Evolutionary conservation across 2,113 vertebrate genomes (phyloP).

Genomic region (Protobothrops flavoviridis): DNA sequence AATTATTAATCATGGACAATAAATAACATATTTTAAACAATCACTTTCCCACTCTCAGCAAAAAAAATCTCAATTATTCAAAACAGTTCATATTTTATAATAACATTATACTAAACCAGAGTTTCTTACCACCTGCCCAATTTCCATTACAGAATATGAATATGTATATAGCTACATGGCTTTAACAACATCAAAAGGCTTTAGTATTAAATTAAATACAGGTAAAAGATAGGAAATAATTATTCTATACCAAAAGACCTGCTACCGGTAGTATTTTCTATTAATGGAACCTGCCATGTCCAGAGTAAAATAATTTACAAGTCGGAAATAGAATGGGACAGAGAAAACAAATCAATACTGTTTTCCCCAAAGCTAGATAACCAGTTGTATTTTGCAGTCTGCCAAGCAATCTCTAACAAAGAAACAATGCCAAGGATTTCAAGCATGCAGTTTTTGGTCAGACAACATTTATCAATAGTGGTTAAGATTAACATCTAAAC

Average conservation of each 20-base stretch:
- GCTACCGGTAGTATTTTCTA: conserved; percentile 43
- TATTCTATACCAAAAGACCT: conserved; percentile 42
- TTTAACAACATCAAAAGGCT: conserved; percentile 58
- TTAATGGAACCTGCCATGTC: conserved; percentile 59
- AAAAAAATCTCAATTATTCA: conserved; percentile 30
- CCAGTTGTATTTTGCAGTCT: not conserved
- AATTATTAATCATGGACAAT: conserved; percentile 63
- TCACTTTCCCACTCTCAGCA: conserved; percentile 42
- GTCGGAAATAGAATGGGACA: conserved; percentile 22
- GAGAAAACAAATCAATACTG: not conserved
- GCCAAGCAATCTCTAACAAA: not conserved
- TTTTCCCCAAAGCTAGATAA: not conserved
- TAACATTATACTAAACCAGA: conserved; percentile 66
- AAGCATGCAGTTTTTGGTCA: conserved; percentile 31
- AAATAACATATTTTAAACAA: conserved; percentile 45
- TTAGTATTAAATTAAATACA: conserved; percentile 54
- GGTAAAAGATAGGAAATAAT: conserved; percentile 56
- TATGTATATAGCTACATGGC: conserved; percentile 61
- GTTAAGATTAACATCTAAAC: not conserved
- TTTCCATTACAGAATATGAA: conserved; percentile 66
- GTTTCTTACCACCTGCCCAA: conserved; percentile 68
- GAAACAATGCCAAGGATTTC: not conserved
- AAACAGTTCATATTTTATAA: conserved; percentile 59
- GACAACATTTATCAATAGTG: conserved; percentile 38
- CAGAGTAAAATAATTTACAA: conserved; percentile 63